Evolutionary conservation across 2,888 invertebrate species (phyloP), one percentile per base, ranked within the genome.

Genomic region (Uropetala carovei): DNA sequence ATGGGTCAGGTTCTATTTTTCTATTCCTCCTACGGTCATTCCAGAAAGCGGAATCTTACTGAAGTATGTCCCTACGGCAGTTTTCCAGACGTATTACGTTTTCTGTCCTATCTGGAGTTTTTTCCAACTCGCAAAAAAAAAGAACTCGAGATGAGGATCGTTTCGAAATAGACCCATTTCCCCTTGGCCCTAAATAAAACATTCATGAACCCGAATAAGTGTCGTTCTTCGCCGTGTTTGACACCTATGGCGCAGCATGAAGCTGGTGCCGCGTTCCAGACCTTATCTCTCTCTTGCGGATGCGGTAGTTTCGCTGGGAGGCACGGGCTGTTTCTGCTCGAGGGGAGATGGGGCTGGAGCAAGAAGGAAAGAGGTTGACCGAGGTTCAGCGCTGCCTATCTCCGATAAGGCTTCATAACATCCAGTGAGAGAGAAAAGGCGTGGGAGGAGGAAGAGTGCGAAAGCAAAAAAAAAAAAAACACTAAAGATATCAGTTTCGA

Each of bases 31-130:
- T n/a, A n/a, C n/a, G n/a, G n/a, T n/a, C 43, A 43, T 5, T 43
- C 5, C 43, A 43, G 43, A 43, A 43, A 43, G 43, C 3, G 75
- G 11, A 27, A 75, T 27, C 22, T 75, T 75, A 13, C 22, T 14
- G n/a, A 75, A 75, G 22, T 75, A 27, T 68, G 22, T 75, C 22
- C 75, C 75, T 3, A 3, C 11, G 75, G 75, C 75, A 27, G 22
- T n/a, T 68, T 14, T 75, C 75, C 68, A 3, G 18, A 18, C 68
- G 68, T n/a, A 18, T 75, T 13, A 75, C 11, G 27, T 22, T 75
- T 75, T 22, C 75, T 75, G 75, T 27, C 75, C 75, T 75, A 75
- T 75, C 75, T 75, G 22, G 75, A 22, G 27, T 75, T 75, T 27
- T 22, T 68, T 68, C 68, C 68, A 3, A 64, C 18, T 64, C 64